Percentiles rank a stretch among this genome's conserved stretches.
Conservation (phyloP, 2,888 invertebrate genomes). For the Lydus trimaculatus region DNA sequence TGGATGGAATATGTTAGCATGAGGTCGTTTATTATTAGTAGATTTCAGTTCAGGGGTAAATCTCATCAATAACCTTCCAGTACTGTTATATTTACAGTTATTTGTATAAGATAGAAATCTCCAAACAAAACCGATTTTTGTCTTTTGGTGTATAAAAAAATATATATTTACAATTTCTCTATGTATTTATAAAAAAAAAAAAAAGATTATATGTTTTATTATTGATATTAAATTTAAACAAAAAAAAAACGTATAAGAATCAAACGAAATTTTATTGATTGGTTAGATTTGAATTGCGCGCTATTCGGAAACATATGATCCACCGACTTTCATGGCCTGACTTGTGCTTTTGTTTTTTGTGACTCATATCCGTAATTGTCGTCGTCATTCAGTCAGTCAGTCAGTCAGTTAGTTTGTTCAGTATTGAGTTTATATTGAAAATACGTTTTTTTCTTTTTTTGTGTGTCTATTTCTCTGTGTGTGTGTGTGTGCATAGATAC, state of each 20-base stretch:
- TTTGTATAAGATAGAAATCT: not conserved
- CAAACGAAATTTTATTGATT: not conserved
- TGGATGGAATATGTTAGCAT: not conserved
- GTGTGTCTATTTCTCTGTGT: conserved; percentile 15
- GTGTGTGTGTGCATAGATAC: not conserved
- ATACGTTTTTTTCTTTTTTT: conserved; percentile 37
- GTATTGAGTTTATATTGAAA: conserved; percentile 27
- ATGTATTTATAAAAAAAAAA: not conserved
- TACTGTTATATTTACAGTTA: not conserved
- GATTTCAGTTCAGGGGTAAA: not conserved
- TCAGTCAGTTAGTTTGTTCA: too few species aligned
- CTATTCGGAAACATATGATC: conserved; percentile 29
- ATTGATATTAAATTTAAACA: not conserved
- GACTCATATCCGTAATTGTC: conserved; percentile 30
- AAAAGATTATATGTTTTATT: too few species aligned
- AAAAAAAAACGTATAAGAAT: not conserved
- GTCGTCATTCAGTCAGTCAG: conserved; percentile 19
- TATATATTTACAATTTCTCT: too few species aligned
- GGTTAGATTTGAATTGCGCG: conserved; percentile 16
- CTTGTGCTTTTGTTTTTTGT: conserved; percentile 30
- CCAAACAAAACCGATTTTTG: not conserved
- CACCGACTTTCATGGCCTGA: conserved; percentile 11
- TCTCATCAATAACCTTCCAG: not conserved
- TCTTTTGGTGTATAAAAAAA: too few species aligned
- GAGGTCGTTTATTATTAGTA: not conserved